Base-by-base conservation (phyloP, 92 coral and sea anemone genomes). In the Porites lobata region DNA sequence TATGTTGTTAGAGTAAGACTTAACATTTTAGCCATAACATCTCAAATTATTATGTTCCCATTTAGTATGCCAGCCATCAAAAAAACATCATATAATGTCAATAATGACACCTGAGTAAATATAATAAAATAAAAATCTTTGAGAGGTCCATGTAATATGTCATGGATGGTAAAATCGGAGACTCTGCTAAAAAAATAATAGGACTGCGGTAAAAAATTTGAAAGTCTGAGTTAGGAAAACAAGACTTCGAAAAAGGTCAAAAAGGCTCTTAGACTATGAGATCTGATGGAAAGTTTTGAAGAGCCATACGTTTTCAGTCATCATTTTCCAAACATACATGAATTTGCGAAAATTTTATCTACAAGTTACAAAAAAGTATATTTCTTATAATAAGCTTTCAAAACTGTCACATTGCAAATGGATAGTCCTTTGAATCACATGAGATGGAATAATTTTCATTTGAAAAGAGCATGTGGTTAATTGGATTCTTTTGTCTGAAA, bases 391-490 rank as follows among this genome's bases (percentile, higher is more conserved):
- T 22, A 56, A 56, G 17, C 61, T 56, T 52, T 47, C 9, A 21
- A 61, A 21, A 56, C 50, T 76, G 66, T 76, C 20, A 64, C 22
- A 8, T 67, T 26, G 15, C 15, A 14, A 63, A 80, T 5, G 71
- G 24, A 50, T 65, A 19, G 75, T 22, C 21, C 20, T 6, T 43
- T 70, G 53, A 22, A 9, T 10, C 69, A 71, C 32, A 32, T 47
- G 21, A 13, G 78, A 72, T 62, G 15, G 72, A 54, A 18, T 72
- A 20, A 72, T 82, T n/a, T 82, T 72, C 32, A 56, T 59, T 82
- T 70, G 61, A 83, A 72, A 73, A 73, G 74, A 72, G 53, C 87
- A 84, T 73, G 87, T 84, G 87, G 79, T 24, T 58, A 29, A 79
- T 64, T 79, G 84, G 13, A 69, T 22, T 47, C 58, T 71, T 21